These are phyloP conservation scores for Crocodylus rhombifer DNA, from an alignment of 2,797 vertebrate species.

Conservation along the genomic window DNA sequence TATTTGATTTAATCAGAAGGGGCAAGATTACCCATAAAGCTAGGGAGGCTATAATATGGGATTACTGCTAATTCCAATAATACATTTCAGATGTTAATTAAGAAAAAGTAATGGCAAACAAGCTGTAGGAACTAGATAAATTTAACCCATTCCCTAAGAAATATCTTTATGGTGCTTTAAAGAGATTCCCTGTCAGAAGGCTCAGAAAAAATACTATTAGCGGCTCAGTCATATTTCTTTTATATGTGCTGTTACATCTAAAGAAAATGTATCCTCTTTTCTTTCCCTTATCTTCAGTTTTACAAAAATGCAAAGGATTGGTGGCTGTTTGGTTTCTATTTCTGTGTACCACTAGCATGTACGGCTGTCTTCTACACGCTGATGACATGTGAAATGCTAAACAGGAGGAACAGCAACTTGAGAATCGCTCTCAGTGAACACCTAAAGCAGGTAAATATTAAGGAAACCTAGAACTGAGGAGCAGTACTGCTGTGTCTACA, in stretches of 20 bases:
- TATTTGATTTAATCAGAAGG: not conserved
- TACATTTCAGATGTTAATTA: not conserved
- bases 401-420: conserved; percentile 93
- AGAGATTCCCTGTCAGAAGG: not conserved
- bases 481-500: not conserved
- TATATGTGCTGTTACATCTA: not conserved
- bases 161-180: not conserved
- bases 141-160: not conserved
- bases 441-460: conserved; percentile 92
- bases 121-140: not conserved
- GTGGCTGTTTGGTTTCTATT: conserved; percentile 99
- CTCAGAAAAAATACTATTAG: not conserved
- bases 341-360: conserved; percentile 92
- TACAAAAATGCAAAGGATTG: conserved; percentile 93
- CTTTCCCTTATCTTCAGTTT: conserved; percentile 79
- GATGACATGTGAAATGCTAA: conserved; percentile 98
- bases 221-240: not conserved
- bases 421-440: conserved; percentile 97
- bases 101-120: not conserved
- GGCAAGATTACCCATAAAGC: not conserved
- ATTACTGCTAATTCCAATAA: not conserved
- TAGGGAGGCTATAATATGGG: not conserved
- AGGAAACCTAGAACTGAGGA: not conserved
- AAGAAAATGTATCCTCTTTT: not conserved
- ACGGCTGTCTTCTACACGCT: conserved; percentile 94